A percentile compares a stretch with the other conserved stretches of the same genome.
phyloP scores from a whole-genome alignment of 2,888 invertebrate species.

The Halocaridina rubra region DNA sequence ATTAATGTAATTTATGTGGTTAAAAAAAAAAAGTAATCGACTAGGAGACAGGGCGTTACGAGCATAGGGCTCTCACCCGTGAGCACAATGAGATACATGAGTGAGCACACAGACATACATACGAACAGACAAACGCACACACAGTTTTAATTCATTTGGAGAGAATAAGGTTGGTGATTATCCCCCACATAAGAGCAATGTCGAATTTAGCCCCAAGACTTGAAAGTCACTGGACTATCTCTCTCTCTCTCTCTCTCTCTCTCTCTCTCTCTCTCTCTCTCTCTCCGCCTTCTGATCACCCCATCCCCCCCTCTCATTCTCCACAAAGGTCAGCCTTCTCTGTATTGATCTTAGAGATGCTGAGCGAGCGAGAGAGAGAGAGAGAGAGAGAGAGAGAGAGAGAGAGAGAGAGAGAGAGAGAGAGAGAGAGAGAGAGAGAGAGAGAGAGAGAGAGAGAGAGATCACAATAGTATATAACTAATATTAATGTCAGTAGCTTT shows the following conservation, averaged over 20 bases:
- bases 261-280: neutral
- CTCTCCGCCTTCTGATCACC: neutral
- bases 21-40: too few relatives aligned
- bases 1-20: too few relatives aligned
- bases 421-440: slow-evolving; percentile 6
- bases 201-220: too few relatives aligned
- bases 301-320: slow-evolving; percentile 11
- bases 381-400: neutral
- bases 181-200: too few relatives aligned
- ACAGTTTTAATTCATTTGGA: too few relatives aligned
- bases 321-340: neutral
- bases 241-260: neutral
- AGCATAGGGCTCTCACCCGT: too few relatives aligned
- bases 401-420: slow-evolving; percentile 7
- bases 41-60: too few relatives aligned
- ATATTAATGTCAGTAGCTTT: too few relatives aligned
- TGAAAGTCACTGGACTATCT: neutral
- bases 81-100: neutral
- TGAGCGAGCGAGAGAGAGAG: slow-evolving; percentile 11
- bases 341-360: neutral
- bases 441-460: neutral
- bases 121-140: neutral
- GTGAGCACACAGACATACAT: neutral
- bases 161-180: too few relatives aligned
- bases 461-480: too few relatives aligned